Base-by-base conservation (phyloP, 64 coral and sea anemone genomes). In the Porites lutea region DNA sequence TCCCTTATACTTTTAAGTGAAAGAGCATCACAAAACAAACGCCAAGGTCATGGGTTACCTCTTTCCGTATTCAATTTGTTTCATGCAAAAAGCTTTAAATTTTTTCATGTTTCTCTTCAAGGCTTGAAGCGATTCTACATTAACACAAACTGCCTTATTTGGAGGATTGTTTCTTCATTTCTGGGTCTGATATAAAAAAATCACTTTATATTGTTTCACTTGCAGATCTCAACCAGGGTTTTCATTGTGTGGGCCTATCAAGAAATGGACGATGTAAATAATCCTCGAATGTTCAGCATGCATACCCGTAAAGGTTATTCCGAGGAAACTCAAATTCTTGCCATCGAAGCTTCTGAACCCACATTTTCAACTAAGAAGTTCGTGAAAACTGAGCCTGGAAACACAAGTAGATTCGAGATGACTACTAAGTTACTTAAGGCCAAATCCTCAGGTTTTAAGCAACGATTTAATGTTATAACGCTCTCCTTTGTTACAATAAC, bases 191-290 rank as follows among this genome's bases (percentile, higher is more conserved):
- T 69, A 10, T 82, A 6, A 37, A 43, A 37, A 2, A 13, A 65
- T 69, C 12, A 9, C 7, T 64, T 74, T 16, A 5, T 77, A 8
- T 2, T 77, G 15, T 50, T 50, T 50, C 18, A 2, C 19, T 16
- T 70, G 62, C 46, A 84, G 81, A 9, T 45, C 14, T 66, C 81
- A 2, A 84, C 81, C 46, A 65, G 62, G 8, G 81, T 52, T 5
- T 67, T 67, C 6, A 15, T 84, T 20, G 61, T 84, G 45, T 84
- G 81, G 81, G 81, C 62, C 45, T 84, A 69, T 69, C 44, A 84
- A n/a, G 27, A 49, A 3, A 48, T 68, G 20, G 81, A 84, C 18
- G 81, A 84, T 52, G 81, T 63, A n/a, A 50, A n/a, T 12, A 48
- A 84, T 47, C 81, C 81, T 11, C 20, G 8, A 0, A 64, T 22